Conservation (phyloP, 2,113 vertebrate species). For the Solea solea region DNA sequence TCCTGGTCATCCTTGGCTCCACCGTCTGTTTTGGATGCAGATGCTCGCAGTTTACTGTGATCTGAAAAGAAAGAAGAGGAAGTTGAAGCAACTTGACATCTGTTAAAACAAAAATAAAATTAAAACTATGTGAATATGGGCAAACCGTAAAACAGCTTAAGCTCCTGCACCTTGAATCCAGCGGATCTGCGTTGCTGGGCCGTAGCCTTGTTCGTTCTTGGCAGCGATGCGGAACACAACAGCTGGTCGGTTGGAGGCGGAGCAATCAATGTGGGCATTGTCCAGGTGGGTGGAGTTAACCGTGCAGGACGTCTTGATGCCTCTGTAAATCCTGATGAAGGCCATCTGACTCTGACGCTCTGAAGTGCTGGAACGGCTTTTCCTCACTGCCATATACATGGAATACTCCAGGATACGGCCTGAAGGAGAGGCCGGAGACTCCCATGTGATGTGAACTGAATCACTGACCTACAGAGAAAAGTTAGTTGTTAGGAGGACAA, state of each 20-base stretch:
- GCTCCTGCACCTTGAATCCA: conserved; percentile 92
- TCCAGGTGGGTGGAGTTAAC: conserved; percentile 89
- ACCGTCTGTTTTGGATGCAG: conserved; percentile 53
- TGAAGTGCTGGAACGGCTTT: conserved; percentile 78
- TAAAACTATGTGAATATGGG: neutral
- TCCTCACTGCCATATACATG: conserved; percentile 95
- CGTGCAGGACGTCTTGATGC: conserved; percentile 90
- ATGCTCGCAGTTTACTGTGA: conserved; percentile 58
- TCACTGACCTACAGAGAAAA: conserved; percentile 83
- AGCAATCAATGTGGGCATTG: conserved; percentile 93
- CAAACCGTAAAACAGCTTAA: neutral
- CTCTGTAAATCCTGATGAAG: conserved; percentile 96
- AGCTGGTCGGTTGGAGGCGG: conserved; percentile 87
- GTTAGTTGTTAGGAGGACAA: rapidly evolving
- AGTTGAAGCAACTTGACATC: neutral
- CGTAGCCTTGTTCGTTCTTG: conserved; percentile 97
- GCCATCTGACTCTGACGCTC: conserved; percentile 88
- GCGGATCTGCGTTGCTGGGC: conserved; percentile 96
- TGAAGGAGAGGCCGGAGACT: conserved; percentile 91
- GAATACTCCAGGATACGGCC: conserved; percentile 97
- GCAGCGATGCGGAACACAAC: conserved; percentile 97
- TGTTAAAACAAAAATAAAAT: neutral
- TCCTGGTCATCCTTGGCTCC: conserved; percentile 54
- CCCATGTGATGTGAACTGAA: conserved; percentile 96
- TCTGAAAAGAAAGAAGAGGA: conserved; percentile 51